Conservation (phyloP, 2,888 invertebrate genomes). For the Drosophila diplacantha region DNA sequence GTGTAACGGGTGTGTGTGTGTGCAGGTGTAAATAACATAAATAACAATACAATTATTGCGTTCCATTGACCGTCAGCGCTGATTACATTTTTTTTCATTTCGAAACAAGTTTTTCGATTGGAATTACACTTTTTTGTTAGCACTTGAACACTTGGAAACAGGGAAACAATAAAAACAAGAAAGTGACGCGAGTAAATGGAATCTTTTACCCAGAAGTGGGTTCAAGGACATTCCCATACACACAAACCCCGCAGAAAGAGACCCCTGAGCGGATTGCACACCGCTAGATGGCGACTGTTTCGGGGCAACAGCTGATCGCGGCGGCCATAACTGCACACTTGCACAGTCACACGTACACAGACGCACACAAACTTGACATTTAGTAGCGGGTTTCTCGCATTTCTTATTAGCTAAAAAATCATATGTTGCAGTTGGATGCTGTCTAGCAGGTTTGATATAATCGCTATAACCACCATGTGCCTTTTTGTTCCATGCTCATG, state of each 20-base stretch:
- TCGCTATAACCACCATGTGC: constrained; percentile 43
- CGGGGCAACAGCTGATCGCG: constrained; percentile 26
- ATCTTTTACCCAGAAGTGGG: constrained; percentile 11
- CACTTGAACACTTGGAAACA: constrained; percentile 27
- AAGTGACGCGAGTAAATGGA: constrained; percentile 34
- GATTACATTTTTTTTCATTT: constrained; percentile 24
- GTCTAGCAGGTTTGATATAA: constrained; percentile 38
- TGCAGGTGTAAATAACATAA: constrained; percentile 28
- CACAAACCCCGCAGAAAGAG: not conserved
- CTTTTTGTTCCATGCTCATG: constrained; percentile 16
- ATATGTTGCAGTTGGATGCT: constrained; percentile 33
- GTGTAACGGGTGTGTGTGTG: constrained; percentile 12
- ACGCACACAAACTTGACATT: constrained; percentile 12
- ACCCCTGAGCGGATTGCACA: not conserved
- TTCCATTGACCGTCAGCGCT: constrained; percentile 66
- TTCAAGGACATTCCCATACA: constrained; percentile 25
- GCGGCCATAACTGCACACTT: constrained; percentile 9
- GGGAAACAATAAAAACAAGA: constrained; percentile 20
- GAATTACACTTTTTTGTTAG: constrained; percentile 19
- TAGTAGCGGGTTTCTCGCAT: not conserved
- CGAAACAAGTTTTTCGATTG: constrained; percentile 29
- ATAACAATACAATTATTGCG: constrained; percentile 52
- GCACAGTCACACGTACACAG: not conserved
- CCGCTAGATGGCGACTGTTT: constrained; percentile 7
- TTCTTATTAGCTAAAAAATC: constrained; percentile 25